phyloP scores from a whole-genome alignment of 2,797 vertebrate genomes.

The Hylomyscus alleni region DNA sequence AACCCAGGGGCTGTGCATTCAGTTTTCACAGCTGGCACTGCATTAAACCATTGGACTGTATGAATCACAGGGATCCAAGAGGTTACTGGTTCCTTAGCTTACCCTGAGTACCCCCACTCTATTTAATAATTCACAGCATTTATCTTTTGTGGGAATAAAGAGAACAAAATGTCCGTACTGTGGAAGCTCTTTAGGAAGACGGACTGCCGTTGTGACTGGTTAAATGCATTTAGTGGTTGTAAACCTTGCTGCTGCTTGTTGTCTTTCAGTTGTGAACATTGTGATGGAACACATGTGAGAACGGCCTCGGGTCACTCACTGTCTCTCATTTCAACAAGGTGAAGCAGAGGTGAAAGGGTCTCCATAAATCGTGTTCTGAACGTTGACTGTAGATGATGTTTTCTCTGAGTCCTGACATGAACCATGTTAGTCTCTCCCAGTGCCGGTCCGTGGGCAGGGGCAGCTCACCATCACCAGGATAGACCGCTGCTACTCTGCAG shows the following conservation, averaged over 20 bases:
- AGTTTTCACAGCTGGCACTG: neutral
- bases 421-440: neutral
- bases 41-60: neutral
- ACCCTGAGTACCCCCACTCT: neutral
- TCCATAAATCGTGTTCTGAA: neutral
- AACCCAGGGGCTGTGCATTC: neutral
- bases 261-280: conserved; percentile 12
- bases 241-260: conserved; percentile 19
- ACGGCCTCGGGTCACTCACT: neutral
- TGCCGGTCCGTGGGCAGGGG: no score
- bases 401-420: neutral
- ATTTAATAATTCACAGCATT: neutral
- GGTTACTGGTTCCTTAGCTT: neutral
- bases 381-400: neutral
- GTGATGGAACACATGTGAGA: neutral
- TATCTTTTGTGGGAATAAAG: neutral
- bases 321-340: neutral
- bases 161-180: neutral
- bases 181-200: neutral
- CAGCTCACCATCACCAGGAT: neutral
- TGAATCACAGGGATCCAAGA: neutral
- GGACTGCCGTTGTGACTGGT: neutral
- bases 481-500: neutral
- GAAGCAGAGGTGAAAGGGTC: neutral
- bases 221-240: neutral